These are phyloP conservation scores for Cephus pulcher DNA, from an alignment of 2,888 invertebrate species.

Conservation along the genomic window DNA sequence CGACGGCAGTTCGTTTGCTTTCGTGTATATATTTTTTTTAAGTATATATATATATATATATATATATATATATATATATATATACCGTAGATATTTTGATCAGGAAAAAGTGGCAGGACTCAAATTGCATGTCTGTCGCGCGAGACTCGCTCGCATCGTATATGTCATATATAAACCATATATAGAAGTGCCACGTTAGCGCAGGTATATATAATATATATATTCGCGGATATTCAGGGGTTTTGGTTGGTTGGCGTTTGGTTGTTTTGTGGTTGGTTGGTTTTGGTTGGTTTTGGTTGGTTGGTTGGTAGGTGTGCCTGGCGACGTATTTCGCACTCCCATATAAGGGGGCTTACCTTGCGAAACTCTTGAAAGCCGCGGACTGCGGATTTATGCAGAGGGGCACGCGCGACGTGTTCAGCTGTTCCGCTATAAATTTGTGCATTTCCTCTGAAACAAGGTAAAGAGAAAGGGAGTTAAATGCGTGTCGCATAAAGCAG, in stretches of 20 bases:
- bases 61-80: conserved; percentile 14
- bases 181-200: neutral
- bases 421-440: conserved; percentile 97
- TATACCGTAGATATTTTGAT: neutral
- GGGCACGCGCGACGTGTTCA: conserved; percentile 95
- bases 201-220: neutral
- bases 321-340: conserved; percentile 37
- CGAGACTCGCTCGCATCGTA: neutral
- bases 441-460: conserved; percentile 93
- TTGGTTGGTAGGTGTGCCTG: conserved; percentile 36
- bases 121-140: neutral
- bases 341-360: conserved; percentile 84
- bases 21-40: neutral
- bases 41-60: conserved; percentile 7
- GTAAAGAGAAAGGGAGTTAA: neutral
- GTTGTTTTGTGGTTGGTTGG: conserved; percentile 19
- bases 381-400: conserved; percentile 99
- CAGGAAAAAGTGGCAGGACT: conserved; percentile 9
- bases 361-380: conserved; percentile 99
- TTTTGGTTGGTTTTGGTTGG: conserved; percentile 25
- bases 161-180: neutral
- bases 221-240: conserved; percentile 17
- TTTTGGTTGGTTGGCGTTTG: conserved; percentile 19
- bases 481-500: neutral
- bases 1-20: neutral